Base-by-base conservation (phyloP, 2,888 invertebrate species). In the Dicranocentrus wangi region DNA sequence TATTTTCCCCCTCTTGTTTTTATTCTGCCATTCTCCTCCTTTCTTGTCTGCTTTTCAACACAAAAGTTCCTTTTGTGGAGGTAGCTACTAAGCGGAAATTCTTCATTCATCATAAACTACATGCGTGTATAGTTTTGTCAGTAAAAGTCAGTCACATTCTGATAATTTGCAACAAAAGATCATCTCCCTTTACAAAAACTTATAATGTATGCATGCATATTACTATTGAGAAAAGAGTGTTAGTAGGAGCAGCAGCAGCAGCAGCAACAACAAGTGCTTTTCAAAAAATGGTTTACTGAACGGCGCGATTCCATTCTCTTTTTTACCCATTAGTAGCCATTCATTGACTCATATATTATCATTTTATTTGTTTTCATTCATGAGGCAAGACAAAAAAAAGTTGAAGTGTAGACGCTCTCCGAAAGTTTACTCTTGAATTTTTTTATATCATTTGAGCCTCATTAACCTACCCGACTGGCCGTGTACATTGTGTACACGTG, bases 121-220 rank as follows among this genome's bases (percentile, higher is more conserved):
- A 51, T 63, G 63, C 63, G 10, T 63, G 39, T 25, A 23, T 58
- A 23, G 25, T 58, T 70, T 39, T 47, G 43, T 63, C 60, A 70
- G 47, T 28, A 70, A 78, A 78, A 61, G 68, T 79, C 80, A 86
- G 85, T 86, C 84, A 83, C 85, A 86, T 84, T 84, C 85, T 86
- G 81, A 86, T 86, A 86, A 84, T 82, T 86, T 80, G 70, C 65
- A 80, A 85, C 83, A 85, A 85, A 85, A 84, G 81, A 43, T 42
- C 39, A 75, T 75, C 55, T 13, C 13, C 15, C 13, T 61, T n/a
- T n/a, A n/a, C n/a, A 43, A 51, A 32, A 23, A 42, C 53, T 53
- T 69, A 21, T 19, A 23, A 23, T 53, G 27, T 69, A 21, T 32
- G 10, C 1, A 39, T 65, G 25, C 3, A 10, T 27, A 63, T 63